These are phyloP conservation scores for Ophion ellenae DNA, from an alignment of 2,888 invertebrate genomes.

Conservation along the genomic window DNA sequence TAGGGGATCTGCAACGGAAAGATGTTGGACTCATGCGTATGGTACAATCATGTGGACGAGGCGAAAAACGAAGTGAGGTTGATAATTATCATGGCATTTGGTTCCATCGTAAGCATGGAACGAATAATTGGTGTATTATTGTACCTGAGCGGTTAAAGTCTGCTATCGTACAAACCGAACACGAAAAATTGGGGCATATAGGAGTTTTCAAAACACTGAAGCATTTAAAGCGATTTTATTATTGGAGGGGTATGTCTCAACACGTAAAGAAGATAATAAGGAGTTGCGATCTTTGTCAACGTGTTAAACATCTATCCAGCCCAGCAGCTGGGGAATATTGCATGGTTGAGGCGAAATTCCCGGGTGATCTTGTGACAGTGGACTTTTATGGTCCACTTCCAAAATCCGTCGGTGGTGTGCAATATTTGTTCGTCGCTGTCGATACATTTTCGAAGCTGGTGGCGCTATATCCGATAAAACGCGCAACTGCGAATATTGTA, in stretches of 20 bases:
- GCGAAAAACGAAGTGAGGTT: background rate
- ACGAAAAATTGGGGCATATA: background rate
- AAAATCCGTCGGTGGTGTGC: background rate
- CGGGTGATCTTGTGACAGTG: slow-evolving; percentile 8
- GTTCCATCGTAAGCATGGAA: slow-evolving; percentile 13
- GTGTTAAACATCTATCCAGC: slow-evolving; percentile 12
- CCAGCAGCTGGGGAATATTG: slow-evolving; percentile 11
- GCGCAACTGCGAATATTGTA: background rate
- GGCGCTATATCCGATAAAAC: slow-evolving; percentile 2
- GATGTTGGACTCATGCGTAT: background rate
- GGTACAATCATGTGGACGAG: background rate
- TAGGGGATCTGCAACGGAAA: background rate
- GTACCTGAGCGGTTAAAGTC: background rate
- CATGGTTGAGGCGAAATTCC: background rate
- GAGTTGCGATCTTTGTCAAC: slow-evolving; percentile 52
- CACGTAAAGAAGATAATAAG: background rate
- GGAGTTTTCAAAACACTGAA: background rate
- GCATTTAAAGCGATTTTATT: background rate
- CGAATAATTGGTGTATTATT: slow-evolving; percentile 26
- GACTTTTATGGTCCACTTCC: slow-evolving; percentile 36
- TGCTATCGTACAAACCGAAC: background rate
- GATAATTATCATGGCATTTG: slow-evolving; percentile 16
- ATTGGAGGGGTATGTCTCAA: background rate
- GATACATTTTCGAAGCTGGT: slow-evolving; percentile 30
- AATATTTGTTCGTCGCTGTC: slow-evolving; percentile 12